Base-by-base conservation (phyloP, 2,797 vertebrate species). In the Orientallactaga sibirica region DNA sequence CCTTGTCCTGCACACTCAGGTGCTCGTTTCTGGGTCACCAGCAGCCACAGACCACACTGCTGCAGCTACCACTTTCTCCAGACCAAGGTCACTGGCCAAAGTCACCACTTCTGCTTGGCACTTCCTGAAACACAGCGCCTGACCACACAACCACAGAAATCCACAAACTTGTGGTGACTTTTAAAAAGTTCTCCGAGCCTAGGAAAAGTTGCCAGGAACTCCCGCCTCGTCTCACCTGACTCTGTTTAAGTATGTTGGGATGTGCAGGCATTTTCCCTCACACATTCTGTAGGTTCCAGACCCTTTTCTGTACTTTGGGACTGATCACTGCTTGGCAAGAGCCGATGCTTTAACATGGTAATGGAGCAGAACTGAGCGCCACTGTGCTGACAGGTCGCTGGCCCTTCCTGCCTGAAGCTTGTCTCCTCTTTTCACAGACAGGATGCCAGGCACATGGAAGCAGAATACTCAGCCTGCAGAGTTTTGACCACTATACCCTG, bases 81-180 rank as follows among this genome's bases (percentile, higher is more conserved):
- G 95, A 97, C 90, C 92, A 8, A 62, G 94, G 95, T 58, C 90
- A 87, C 94, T 77, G 43, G 94, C 94, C 89, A 90, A 16, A 41
- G 76, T 76, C 83, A 27, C 98, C 98, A 97, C 98, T 98, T 98
- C 98, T 97, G 94, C 93, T 78, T 77, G 93, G 73, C 29, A 93
- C 97, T 98, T 98, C 98, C 97, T 83, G 77, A 96, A 97, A 97
- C 15, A 1, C 58, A n/a, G 71, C 61, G 92, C 93, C 66, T n/a
- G 3, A 91, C 97, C 96, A 0, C 97, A 96, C 94, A 78, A 85
- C 93, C 96, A 77, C 90, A 91, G 95, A 86, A 93, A 33, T 4
- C 83, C 82, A 33, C 80, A 67, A 0, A 33, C 85, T 0, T 15
- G 0, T 5, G 1, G 92, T 5, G 55, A 78, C 70, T 73, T 88